Base-by-base conservation (phyloP, 2,797 vertebrate species). In the Eulemur rubriventer region DNA sequence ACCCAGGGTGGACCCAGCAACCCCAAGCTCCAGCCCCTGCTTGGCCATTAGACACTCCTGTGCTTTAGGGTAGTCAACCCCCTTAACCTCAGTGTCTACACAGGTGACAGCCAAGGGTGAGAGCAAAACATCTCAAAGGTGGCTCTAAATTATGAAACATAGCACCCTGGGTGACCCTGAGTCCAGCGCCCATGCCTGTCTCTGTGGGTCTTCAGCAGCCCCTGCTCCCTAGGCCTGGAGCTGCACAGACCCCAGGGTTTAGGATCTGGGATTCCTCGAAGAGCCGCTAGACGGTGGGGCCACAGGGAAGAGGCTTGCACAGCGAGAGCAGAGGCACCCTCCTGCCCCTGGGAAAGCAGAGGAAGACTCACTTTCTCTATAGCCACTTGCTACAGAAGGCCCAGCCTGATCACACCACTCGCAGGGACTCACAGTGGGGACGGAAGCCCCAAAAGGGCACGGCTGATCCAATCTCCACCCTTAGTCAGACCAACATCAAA, bases 201-300 rank as follows among this genome's bases (percentile, higher is more conserved):
- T 30, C 87, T 69, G 57, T 38, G 0, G 73, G 67, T 50, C 73
- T 59, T 57, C 63, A n/a, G 38, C 33, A 75, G 52, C 46, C 69
- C 22, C 61, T 9, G 13, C 63, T 18, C 33, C 33, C 33, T 59
- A 67, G 18, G 13, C 24, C 6, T 12, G n/a, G 38, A 16, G 38
- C 41, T 2, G 35, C 63, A 30, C 69, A 52, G 61, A 43, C 24
- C 1, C 35, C 6, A 24, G 9, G 10, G 43, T 10, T 59, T 26
- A n/a, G 38, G 50, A 76, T 38, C 38, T 28, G 24, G 55, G 14
- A 52, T 78, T 65, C 61, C 83, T 78, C 1, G 3, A 65, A 28
- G 38, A 4, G 41, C 46, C 2, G 0, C 57, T 57, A 13, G 76
- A 38, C 9, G 6, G 0, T n/a, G 55, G 78, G 38, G 10, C 38